Base-by-base conservation (phyloP, 2,797 vertebrate genomes). In the Limnodromus scolopaceus region DNA sequence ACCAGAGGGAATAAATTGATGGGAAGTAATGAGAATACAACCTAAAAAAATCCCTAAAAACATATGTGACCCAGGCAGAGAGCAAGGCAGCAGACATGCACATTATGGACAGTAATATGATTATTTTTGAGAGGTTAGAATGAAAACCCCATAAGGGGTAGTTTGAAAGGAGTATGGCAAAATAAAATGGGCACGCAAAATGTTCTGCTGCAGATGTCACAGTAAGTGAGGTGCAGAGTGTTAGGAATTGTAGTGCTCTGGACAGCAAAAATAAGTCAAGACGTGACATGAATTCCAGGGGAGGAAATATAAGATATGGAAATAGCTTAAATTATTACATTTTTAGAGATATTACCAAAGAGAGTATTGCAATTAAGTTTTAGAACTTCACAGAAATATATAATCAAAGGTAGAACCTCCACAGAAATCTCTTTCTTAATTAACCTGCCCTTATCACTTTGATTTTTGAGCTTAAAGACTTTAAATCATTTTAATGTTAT, bases 41-140 rank as follows among this genome's bases (percentile, higher is more conserved):
- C 45, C 85, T 96, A 76, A 94, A 95, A 92, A 96, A 65, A 82
- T 18, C 20, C 30, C 49, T 60, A 38, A 34, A 63, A 53, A 24
- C 89, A 65, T 48, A 45, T 36, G 61, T 34, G 76, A 84, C 63
- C 36, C 49, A 65, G 34, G 46, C 48, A 58, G 65, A 71, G 9
- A 60, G 28, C 14, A 43, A 80, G n/a, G 51, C 48, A 46, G 60
- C 60, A 76, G 69, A 64, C 13, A 5, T n/a, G 25, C 28, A 36
- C 2, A 2, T 85, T 34, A 63, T 22, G 48, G 76, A 54, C 86
- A 92, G 72, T 11, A 79, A 82, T 51, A 77, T 48, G 81, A 93
- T 93, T 90, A 68, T 38, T 86, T 86, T 76, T 84, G 85, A 94
- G 83, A 78, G 74, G 32, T 18, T 16, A 34, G 49, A 82, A 79